phyloP scores from a whole-genome alignment of 2,797 vertebrate genomes.

The Eremophila alpestris region DNA sequence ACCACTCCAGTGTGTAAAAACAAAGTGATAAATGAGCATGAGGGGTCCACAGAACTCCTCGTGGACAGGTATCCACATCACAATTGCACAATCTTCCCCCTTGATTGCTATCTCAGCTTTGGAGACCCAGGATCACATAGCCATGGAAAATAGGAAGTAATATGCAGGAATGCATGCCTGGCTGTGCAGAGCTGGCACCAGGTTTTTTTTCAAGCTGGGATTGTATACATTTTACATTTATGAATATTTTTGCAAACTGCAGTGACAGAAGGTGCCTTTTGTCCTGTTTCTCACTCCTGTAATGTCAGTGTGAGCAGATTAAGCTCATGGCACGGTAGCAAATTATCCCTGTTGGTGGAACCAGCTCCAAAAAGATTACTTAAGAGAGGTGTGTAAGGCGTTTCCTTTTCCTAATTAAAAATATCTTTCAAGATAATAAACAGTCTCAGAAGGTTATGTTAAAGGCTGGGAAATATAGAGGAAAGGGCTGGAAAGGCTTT shows the following conservation, averaged over 20 bases:
- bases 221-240: background rate
- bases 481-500: constrained; percentile 3
- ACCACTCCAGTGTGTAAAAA: background rate
- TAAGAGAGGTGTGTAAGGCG: background rate
- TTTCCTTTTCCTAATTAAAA: constrained; percentile 21
- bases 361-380: background rate
- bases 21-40: background rate
- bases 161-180: background rate
- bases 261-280: constrained; percentile 24
- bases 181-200: background rate
- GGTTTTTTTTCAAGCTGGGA: background rate
- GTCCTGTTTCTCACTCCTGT: background rate
- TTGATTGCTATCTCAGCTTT: background rate
- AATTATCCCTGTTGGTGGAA: background rate
- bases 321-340: background rate
- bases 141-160: constrained; percentile 11
- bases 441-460: background rate
- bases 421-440: background rate
- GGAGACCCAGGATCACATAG: background rate
- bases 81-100: background rate
- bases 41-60: background rate
- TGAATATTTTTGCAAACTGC: background rate
- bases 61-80: background rate
- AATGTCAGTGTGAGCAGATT: background rate
- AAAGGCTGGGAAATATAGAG: background rate